phyloP scores from a whole-genome alignment of 2,113 vertebrate species.

The Manacus vitellinus region DNA sequence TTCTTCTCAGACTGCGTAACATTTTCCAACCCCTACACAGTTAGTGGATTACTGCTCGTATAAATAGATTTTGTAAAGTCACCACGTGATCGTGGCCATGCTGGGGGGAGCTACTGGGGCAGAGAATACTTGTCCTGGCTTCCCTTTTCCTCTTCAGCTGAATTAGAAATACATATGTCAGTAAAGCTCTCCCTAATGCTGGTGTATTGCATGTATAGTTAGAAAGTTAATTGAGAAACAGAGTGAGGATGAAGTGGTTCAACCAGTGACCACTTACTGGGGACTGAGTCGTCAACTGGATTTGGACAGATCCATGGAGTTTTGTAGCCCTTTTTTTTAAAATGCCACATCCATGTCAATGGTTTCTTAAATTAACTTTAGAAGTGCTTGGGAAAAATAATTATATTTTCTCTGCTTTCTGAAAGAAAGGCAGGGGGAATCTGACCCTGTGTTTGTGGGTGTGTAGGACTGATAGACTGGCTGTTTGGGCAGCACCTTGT shows the following conservation, averaged over 20 bases:
- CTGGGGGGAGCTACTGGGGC: neutral
- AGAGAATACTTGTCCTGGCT: neutral
- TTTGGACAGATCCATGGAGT: neutral
- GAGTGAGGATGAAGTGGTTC: neutral
- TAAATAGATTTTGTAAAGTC: neutral
- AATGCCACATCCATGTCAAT: neutral
- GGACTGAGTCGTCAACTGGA: neutral
- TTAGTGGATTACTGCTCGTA: neutral
- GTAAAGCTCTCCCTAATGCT: neutral
- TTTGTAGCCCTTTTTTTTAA: neutral
- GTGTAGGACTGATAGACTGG: neutral
- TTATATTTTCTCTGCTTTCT: neutral
- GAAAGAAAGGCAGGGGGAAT: neutral
- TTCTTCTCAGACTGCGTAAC: neutral
- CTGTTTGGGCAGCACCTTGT: neutral
- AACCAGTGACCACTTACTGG: neutral
- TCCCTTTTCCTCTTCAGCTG: neutral
- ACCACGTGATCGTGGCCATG: neutral
- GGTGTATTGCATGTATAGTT: no score
- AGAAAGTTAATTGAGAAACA: neutral
- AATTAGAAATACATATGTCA: neutral
- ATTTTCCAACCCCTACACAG: neutral
- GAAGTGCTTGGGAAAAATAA: neutral
- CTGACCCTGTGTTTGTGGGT: rapidly evolving
- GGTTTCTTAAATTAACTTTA: neutral